Percentiles rank a stretch among this genome's conserved stretches.
These are phyloP conservation scores for Dromas ardeola DNA, from an alignment of 2,113 vertebrate species.

Conservation along the genomic window DNA sequence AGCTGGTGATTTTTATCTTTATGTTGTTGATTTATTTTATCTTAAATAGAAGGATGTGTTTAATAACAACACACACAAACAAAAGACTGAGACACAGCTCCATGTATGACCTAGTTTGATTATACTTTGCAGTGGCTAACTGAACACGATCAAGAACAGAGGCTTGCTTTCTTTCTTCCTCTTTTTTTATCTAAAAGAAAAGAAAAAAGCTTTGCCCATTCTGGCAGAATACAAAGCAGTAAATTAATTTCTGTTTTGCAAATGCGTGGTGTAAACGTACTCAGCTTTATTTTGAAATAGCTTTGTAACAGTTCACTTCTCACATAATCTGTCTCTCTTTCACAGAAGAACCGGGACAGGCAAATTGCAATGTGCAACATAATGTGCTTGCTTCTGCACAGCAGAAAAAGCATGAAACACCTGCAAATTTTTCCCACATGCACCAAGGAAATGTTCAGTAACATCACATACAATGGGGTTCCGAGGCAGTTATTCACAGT, in stretches of 20 bases:
- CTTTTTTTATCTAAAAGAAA: background rate
- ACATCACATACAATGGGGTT: background rate
- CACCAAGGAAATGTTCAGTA: background rate
- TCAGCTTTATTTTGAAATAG: background rate
- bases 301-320: background rate
- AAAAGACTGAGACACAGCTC: background rate
- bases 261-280: background rate
- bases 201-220: background rate
- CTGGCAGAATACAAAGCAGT: background rate
- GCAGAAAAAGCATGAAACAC: background rate
- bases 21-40: slow-evolving; percentile 25
- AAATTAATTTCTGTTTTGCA: background rate
- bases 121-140: background rate
- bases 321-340: background rate
- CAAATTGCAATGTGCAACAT: background rate
- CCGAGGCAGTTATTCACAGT: background rate
- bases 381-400: background rate
- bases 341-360: background rate
- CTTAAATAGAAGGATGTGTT: slow-evolving; percentile 41
- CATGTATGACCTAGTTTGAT: background rate
- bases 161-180: background rate
- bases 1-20: slow-evolving; percentile 25
- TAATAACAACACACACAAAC: background rate
- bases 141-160: background rate
- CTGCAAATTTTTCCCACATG: background rate